Conservation (phyloP, 2,888 invertebrate species). For the Epirrita christyi region DNA sequence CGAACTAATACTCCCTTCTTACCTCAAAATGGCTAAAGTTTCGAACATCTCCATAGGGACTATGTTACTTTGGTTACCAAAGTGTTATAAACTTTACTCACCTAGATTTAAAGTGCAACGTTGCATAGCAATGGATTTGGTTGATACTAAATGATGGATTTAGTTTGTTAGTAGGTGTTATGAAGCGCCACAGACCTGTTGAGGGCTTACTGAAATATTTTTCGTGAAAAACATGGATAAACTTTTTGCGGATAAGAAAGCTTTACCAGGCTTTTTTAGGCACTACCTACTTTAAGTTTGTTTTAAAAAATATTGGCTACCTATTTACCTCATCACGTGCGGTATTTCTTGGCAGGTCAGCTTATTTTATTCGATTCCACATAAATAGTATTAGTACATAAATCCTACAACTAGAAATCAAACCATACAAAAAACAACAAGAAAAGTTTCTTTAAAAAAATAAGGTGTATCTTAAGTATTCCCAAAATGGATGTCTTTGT, state of each 20-base stretch:
- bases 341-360: no score
- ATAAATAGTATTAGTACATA: no score
- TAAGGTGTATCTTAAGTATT: no score
- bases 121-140: conserved; percentile 39
- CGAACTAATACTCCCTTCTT: conserved; percentile 78
- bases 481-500: no score
- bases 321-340: no score
- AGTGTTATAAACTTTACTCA: conserved; percentile 52
- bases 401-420: no score
- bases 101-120: conserved; percentile 40
- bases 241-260: conserved; percentile 1
- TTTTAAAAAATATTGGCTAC: no score
- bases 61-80: conserved; percentile 41
- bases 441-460: no score
- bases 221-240: conserved; percentile 31
- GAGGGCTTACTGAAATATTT: conserved; percentile 53
- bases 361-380: no score
- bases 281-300: no score
- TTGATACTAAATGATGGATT: conserved; percentile 64
- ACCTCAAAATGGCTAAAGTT: conserved; percentile 77
- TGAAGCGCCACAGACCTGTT: conserved; percentile 62
- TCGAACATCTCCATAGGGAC: conserved; percentile 46
- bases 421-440: no score
- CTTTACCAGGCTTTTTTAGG: no score
- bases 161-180: conserved; percentile 61